Evolutionary conservation across 1,140 invertebrate species (phyloP).

Genomic region (Bemisia tabaci): DNA sequence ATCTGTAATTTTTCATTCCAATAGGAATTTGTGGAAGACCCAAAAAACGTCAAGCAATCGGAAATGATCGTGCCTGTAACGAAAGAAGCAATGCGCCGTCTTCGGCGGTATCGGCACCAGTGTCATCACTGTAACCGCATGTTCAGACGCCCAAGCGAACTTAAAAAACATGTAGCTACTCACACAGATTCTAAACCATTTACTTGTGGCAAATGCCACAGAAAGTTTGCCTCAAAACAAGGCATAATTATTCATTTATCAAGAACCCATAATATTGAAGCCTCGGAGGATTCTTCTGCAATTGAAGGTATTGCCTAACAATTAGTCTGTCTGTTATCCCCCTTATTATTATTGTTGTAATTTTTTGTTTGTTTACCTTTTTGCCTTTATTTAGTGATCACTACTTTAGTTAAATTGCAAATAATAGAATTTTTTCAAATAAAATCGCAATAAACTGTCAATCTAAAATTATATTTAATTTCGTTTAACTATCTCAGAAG

Average conservation of each 20-base stretch:
- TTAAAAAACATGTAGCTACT: constrained; percentile 3
- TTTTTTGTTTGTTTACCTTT: too few species aligned
- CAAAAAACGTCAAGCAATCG: neutral
- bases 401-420: too few species aligned
- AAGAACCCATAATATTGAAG: neutral
- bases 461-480: too few species aligned
- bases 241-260: constrained; percentile 1
- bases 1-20: too few species aligned
- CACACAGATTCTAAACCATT: neutral
- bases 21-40: neutral
- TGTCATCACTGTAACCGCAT: constrained; percentile 4
- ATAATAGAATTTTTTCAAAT: too few species aligned
- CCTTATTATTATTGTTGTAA: too few species aligned
- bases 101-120: neutral
- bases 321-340: too few species aligned
- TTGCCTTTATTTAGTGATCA: too few species aligned
- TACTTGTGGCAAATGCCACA: neutral
- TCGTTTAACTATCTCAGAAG: too few species aligned
- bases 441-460: too few species aligned
- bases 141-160: constrained; percentile 3
- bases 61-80: neutral
- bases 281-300: too few species aligned
- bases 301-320: too few species aligned
- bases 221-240: neutral
- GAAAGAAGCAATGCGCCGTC: neutral